Evolutionary conservation across 2,888 invertebrate genomes (phyloP), one percentile per base, ranked within the genome.

Genomic region (Herminia tarsipennalis): DNA sequence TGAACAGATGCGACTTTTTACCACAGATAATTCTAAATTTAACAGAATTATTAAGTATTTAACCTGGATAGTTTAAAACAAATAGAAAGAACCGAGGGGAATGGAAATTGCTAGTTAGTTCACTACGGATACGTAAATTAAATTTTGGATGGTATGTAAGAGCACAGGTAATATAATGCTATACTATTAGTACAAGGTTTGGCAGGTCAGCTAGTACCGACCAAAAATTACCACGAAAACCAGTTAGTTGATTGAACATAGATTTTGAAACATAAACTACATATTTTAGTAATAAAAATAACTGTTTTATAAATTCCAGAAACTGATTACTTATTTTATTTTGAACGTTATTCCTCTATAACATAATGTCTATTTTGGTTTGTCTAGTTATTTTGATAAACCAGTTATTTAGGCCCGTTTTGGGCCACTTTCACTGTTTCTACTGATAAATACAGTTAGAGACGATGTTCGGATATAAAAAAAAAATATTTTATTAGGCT

Each of bases 371-470:
- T 20, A 25, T 42, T 28, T 47, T 55, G 0, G 27, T 27, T 24
- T 44, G 37, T 38, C 2, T 18, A 24, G 10, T 2, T 16, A 17
- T 41, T 41, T 28, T 5, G 4, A n/a, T 32, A 47, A 61, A 61
- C 60, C 56, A 35, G 65, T 59, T 59, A 21, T 5, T 6, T 28
- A 13, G 17, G 13, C 12, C n/a, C 22, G 3, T 14, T 35, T 24
- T 24, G 25, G 33, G 13, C 29, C 22, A 50, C 61, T 56, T 60
- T 64, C 65, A 34, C 61, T 37, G 13, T 32, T 56, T 45, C 41
- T 41, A 24, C 10, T 10, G n/a, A 39, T 24, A 9, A 25, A 42
- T 34, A 64, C 64, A 20, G 60, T 59, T 54, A 45, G 42, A 33
- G 42, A 33, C 24, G 28, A 27, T 56, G 30, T 6, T 37, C 8